Conservation (phyloP, 2,888 invertebrate species). For the Macrophya alboannulata region DNA sequence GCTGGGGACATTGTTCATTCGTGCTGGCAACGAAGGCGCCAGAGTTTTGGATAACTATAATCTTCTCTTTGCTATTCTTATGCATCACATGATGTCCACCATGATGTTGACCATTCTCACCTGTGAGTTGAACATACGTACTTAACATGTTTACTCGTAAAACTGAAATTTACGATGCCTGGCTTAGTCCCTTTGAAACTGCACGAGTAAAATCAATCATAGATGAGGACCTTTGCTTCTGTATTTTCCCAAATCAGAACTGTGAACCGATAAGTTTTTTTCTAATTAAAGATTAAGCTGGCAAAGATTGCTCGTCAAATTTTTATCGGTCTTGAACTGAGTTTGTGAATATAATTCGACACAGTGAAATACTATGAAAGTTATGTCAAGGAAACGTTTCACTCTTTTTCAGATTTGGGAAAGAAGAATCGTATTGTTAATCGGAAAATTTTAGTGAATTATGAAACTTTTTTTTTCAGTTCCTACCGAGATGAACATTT, state of each 20-base stretch:
- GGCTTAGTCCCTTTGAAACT: background rate
- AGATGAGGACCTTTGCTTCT: background rate
- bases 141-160: background rate
- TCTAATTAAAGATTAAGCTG: background rate
- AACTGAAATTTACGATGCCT: background rate
- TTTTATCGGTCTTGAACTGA: no score
- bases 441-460: conserved; percentile 36
- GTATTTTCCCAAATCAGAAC: background rate
- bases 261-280: background rate
- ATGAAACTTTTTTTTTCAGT: conserved; percentile 80
- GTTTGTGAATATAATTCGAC: no score
- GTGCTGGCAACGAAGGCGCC: conserved; percentile 89
- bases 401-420: no score
- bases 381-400: no score
- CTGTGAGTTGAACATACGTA: conserved; percentile 83
- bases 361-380: no score
- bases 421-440: conserved; percentile 35
- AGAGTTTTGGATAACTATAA: conserved; percentile 92
- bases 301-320: no score
- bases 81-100: conserved; percentile 96
- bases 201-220: no score
- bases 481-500: conserved; percentile 90
- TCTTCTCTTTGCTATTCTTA: conserved; percentile 93
- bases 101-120: conserved; percentile 95
- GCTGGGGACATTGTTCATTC: conserved; percentile 89